A percentile compares a stretch with the other conserved stretches of the same genome.
Evolutionary conservation across 1,140 invertebrate genomes (phyloP).

Genomic region (Aphelinus certus): DNA sequence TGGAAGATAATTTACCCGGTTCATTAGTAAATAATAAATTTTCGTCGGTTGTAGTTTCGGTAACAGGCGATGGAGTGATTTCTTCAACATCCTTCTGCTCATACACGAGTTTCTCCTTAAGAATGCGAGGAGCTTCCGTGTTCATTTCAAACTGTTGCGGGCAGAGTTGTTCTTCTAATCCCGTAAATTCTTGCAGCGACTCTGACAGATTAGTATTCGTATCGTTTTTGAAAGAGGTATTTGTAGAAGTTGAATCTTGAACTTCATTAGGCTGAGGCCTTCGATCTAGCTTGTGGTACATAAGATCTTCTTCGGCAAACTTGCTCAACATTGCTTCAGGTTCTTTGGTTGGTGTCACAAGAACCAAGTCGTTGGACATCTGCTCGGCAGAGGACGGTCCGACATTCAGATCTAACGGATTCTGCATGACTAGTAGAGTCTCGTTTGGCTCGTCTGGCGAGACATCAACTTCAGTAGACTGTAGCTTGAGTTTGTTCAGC

Average conservation of each 20-base stretch:
- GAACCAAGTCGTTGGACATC: slow-evolving; percentile 21
- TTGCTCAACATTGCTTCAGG: slow-evolving; percentile 33
- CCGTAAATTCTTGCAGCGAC: slow-evolving; percentile 56
- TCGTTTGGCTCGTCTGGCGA: too few species aligned
- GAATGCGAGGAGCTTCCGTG: slow-evolving; percentile 36
- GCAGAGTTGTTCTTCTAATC: slow-evolving; percentile 47
- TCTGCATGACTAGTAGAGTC: slow-evolving; percentile 19
- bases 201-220: slow-evolving; percentile 45
- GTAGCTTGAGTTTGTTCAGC: too few species aligned
- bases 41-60: not conserved
- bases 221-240: too few species aligned
- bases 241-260: too few species aligned
- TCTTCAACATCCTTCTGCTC: slow-evolving; percentile 44
- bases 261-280: not conserved
- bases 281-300: not conserved
- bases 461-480: too few species aligned
- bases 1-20: too few species aligned
- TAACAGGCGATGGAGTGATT: not conserved
- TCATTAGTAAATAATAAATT: slow-evolving; percentile 14
- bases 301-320: slow-evolving; percentile 35
- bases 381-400: slow-evolving; percentile 20
- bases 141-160: slow-evolving; percentile 3
- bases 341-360: slow-evolving; percentile 33
- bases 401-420: slow-evolving; percentile 39
- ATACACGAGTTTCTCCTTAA: slow-evolving; percentile 40